Conservation (phyloP, 2,797 vertebrate species). For the Chrosomus eos region DNA sequence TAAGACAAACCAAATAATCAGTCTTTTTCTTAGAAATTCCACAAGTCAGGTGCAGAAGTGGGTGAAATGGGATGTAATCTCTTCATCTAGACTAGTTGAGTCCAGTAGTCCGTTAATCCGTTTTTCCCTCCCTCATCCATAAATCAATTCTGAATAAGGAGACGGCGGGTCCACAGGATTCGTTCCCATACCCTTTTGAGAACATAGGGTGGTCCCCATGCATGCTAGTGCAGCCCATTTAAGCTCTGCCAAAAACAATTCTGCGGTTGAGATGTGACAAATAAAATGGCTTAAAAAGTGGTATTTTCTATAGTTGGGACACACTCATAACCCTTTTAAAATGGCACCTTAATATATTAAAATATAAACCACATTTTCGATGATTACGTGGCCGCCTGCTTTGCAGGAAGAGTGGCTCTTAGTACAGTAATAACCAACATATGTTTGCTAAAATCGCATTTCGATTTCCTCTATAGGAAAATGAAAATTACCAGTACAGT, state of each 20-base stretch:
- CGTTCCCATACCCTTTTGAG: constrained; percentile 52
- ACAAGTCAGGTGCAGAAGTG: constrained; percentile 24
- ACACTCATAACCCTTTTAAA: constrained; percentile 59
- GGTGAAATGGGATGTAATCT: constrained; percentile 16
- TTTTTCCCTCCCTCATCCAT: constrained; percentile 47
- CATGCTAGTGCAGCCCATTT: constrained; percentile 52
- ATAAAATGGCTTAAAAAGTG: constrained; percentile 66
- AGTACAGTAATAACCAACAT: constrained; percentile 63
- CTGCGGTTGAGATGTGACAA: constrained; percentile 66
- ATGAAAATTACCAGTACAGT: constrained; percentile 53
- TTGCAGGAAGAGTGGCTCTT: constrained; percentile 54
- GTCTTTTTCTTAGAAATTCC: constrained; percentile 32
- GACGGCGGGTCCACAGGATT: constrained; percentile 49
- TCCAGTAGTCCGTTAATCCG: constrained; percentile 41
- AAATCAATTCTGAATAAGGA: constrained; percentile 43
- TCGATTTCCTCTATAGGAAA: constrained; percentile 46
- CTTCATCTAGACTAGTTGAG: constrained; percentile 36
- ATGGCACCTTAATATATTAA: constrained; percentile 67
- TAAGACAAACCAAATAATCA: constrained; percentile 38
- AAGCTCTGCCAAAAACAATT: constrained; percentile 67
- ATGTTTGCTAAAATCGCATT: constrained; percentile 45
- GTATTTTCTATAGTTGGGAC: constrained; percentile 58
- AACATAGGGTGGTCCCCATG: constrained; percentile 50
- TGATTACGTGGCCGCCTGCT: constrained; percentile 61
- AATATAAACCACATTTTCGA: constrained; percentile 70